Evolutionary conservation across 2,113 vertebrate genomes (phyloP), one percentile per base, ranked within the genome.

Genomic region (Myotis yumanensis): DNA sequence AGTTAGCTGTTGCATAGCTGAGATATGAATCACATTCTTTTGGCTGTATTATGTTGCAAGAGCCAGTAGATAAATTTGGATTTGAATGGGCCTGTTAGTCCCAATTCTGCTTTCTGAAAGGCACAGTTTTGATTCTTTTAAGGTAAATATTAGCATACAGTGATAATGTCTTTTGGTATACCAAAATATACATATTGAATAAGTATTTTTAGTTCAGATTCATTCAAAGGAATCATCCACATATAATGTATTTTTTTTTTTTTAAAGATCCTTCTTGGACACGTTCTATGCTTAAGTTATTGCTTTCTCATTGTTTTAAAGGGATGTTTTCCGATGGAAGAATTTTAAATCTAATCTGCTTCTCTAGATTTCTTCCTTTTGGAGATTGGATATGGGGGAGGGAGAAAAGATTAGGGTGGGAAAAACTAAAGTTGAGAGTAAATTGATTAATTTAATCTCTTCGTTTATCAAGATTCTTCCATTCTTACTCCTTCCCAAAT

Each of bases 11-110:
- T 66, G 51, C 73, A 71, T 89, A 80, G 80, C 69, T 93, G 89
- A 96, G 94, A 80, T 89, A 46, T 35, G 89, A 95, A 87, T 97
- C 91, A 91, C 86, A 84, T 92, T 96, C 93, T 90, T 93, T 86
- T 81, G 52, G 82, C 73, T 93, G 86, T 86, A 83, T 90, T 94
- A 37, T 91, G 80, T 96, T 96, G 51, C 79, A 94, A 64, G 94
- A 96, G 64, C 57, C 25, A 48, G 79, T 64, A 94, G 93, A 89
- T 95, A 86, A 75, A 89, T 86, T 92, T 95, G 75, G 86, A 72
- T 87, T 64, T 94, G 75, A 95, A 91, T 71, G 43, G 76, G 30
- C 30, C 86, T 48, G 6, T 90, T 90, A 48, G 52, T 66, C 72
- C 57, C 59, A 66, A 2, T 77, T 35, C 89, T 71, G 73, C 69